These are phyloP conservation scores for Drosophila sordidapex DNA, from an alignment of 2,888 invertebrate species.

Conservation along the genomic window DNA sequence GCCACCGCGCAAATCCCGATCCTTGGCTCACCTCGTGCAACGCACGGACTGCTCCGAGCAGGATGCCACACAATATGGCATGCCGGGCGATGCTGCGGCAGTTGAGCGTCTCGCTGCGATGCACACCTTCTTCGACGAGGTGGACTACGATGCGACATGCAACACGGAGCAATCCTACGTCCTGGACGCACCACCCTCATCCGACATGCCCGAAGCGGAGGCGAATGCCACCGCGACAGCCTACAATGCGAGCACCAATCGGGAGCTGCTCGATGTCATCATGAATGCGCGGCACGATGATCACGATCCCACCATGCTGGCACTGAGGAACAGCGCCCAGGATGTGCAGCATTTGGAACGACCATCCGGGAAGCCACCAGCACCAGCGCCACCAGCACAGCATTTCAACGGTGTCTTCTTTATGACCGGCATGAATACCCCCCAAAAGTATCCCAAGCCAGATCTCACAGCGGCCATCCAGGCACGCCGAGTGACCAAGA, in stretches of 20 bases:
- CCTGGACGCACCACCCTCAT: conserved; percentile 64
- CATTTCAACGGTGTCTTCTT: conserved; percentile 88
- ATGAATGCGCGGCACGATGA: conserved; percentile 86
- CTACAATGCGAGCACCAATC: conserved; percentile 85
- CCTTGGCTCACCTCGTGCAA: conserved; percentile 89
- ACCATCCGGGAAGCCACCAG: conserved; percentile 47
- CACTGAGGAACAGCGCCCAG: conserved; percentile 78
- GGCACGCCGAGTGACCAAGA: conserved; percentile 89
- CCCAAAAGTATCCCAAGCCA: conserved; percentile 85
- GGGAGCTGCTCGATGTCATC: conserved; percentile 87
- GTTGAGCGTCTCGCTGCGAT: conserved; percentile 76
- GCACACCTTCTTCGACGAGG: conserved; percentile 82
- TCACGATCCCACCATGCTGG: conserved; percentile 84
- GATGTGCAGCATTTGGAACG: conserved; percentile 31
- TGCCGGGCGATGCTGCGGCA: conserved; percentile 70
- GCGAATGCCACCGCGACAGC: conserved; percentile 68
- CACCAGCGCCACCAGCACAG: conserved; percentile 82
- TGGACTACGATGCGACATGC: conserved; percentile 74
- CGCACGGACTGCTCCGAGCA: conserved; percentile 85
- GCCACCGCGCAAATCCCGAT: conserved; percentile 91
- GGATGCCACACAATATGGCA: conserved; percentile 84
- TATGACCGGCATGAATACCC: conserved; percentile 86
- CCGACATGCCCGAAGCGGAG: conserved; percentile 78
- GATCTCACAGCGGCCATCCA: conserved; percentile 86
- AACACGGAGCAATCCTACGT: conserved; percentile 70